Evolutionary conservation across 1,140 invertebrate genomes (phyloP), one percentile per base, ranked within the genome.

Genomic region (Chymomyza costata): DNA sequence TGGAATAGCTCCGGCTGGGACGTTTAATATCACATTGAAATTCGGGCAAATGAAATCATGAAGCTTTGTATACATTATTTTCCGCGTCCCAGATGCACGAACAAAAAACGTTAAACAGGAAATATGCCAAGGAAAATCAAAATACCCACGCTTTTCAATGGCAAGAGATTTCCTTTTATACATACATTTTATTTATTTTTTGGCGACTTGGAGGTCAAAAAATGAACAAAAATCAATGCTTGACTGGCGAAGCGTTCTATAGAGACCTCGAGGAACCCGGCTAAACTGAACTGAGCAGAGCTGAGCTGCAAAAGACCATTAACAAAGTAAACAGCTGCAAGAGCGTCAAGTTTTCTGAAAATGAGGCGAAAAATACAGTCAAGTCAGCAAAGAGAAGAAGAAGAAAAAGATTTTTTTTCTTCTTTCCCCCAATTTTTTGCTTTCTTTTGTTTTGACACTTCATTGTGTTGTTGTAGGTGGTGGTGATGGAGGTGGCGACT

Each of bases 271-370:
- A n/a, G n/a, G n/a, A n/a, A n/a, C n/a, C n/a, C n/a, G n/a, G n/a
- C n/a, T n/a, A n/a, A n/a, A 40, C 73, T 58, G 63, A 49, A 28
- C 5, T 28, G 25, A 28, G 10, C 58, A n/a, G 65, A 53, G 64
- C 73, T 80, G 56, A 78, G 67, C 73, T 80, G 73, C 60, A 78
- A 78, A 78, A 78, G 73, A 80, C 73, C 73, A 78, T 78, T 78
- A 78, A 78, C 73, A 80, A 73, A 78, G 73, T 80, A 78, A 78
- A 78, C 73, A 80, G 73, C 73, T 78, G 73, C 67, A 55, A 64
- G 66, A 48, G 51, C 35, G 39, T 43, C 49, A 59, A 56, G 62
- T 59, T 25, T 25, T 55, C 55, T 41, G 56, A 47, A 57, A 55
- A 60, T 55, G 44, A 35, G 51, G 47, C 49, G 13, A 39, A 40